Evolutionary conservation across 2,888 invertebrate genomes (phyloP), one percentile per base, ranked within the genome.

Genomic region (Exocentrus adspersus): DNA sequence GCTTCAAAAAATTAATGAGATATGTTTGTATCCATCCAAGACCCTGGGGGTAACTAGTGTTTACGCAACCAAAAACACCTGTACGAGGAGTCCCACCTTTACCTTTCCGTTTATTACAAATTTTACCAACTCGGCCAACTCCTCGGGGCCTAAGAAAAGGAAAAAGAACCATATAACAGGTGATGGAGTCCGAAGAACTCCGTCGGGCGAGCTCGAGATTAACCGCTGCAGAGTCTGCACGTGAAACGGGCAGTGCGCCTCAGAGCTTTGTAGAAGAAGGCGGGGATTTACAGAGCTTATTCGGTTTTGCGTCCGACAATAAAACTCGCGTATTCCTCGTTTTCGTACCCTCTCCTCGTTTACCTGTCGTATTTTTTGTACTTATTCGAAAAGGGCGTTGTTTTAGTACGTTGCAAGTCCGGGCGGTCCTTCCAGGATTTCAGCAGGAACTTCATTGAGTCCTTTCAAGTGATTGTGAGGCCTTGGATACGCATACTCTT

Each of bases 201-300:
- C 60, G 62, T 76, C 77, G 77, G 73, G 62, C 28, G 60, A 12
- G 41, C 32, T 75, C 77, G 77, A 63, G 62, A 67, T 69, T 71
- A 68, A 73, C 73, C 77, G 77, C 72, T 72, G 70, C 70, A 72
- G 71, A 74, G 70, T 71, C 72, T 74, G 75, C 75, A 76, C 77
- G 76, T 75, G 76, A 76, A 75, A 59, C 65, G 69, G 68, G 70
- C 76, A 77, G 76, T 77, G 72, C 74, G 72, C 70, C 72, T 67
- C 67, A 67, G 74, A 72, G 72, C 70, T 65, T 71, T 67, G 71
- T n/a, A 16, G 60, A 50, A 58, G 62, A 61, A 60, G 65, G 66
- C 63, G 60, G 10, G 53, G 17, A n/a, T 17, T 16, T 28, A n/a
- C 37, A 14, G 43, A 54, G 54, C 54, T 54, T 54, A 24, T 24